Conservation (phyloP, 1,140 invertebrate genomes). For the Steinernema feltiae region DNA sequence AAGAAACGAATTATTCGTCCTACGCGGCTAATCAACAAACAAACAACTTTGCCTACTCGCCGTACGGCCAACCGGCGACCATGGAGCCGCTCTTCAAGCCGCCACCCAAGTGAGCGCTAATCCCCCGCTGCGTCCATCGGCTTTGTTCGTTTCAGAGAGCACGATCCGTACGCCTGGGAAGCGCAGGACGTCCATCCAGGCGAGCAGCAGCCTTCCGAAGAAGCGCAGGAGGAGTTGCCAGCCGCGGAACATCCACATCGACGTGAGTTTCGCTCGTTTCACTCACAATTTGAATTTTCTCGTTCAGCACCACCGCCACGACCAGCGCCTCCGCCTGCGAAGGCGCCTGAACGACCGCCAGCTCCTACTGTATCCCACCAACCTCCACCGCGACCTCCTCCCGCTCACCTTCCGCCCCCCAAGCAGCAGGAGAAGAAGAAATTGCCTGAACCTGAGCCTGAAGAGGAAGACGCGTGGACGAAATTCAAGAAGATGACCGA, state of each 20-base stretch:
- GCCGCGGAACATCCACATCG: neutral
- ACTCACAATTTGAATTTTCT: conserved; percentile 16
- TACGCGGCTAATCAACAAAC: neutral
- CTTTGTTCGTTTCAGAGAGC: conserved; percentile 10
- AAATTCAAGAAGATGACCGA: conserved; percentile 55
- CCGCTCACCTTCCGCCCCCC: conserved; percentile 26
- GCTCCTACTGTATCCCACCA: conserved; percentile 29
- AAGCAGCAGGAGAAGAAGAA: neutral
- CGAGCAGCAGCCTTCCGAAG: conserved; percentile 15
- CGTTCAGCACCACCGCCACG: conserved; percentile 44
- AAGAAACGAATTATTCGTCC: neutral
- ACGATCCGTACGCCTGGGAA: conserved; percentile 50
- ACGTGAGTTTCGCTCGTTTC: neutral
- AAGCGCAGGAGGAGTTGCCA: neutral
- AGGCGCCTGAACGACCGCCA: conserved; percentile 21
- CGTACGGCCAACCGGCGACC: neutral
- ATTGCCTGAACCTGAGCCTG: conserved; percentile 26
- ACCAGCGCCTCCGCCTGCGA: conserved; percentile 39
- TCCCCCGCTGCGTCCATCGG: neutral
- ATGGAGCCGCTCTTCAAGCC: neutral
- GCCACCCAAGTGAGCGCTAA: neutral
- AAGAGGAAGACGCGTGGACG: conserved; percentile 56
- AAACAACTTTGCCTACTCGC: neutral
- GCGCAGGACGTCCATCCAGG: conserved; percentile 40
- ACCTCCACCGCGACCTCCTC: conserved; percentile 4